Evolutionary conservation across 1,140 invertebrate genomes (phyloP).

Genomic region (Drosophila subobscura): DNA sequence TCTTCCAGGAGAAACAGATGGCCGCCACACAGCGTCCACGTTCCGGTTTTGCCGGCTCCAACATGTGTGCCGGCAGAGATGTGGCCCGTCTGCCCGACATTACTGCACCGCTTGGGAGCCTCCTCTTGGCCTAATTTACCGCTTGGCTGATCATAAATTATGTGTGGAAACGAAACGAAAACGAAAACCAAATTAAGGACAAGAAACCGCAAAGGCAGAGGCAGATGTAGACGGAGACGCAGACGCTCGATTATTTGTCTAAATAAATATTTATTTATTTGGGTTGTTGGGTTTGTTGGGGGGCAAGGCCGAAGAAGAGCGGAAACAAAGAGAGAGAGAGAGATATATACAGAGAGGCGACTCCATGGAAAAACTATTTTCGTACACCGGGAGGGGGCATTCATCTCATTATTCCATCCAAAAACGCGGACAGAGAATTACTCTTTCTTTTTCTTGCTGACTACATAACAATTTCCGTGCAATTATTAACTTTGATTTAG

Average conservation of each 20-base stretch:
- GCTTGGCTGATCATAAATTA: constrained; percentile 58
- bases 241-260: constrained; percentile 55
- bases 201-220: constrained; percentile 25
- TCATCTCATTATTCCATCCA: constrained; percentile 35
- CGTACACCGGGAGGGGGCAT: constrained; percentile 38
- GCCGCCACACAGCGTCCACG: constrained; percentile 84
- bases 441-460: constrained; percentile 17
- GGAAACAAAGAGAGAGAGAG: not conserved
- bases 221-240: constrained; percentile 2
- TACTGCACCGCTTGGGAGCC: constrained; percentile 11
- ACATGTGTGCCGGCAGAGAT: constrained; percentile 75
- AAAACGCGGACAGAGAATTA: constrained; percentile 24
- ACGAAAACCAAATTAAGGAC: constrained; percentile 44
- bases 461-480: constrained; percentile 46
- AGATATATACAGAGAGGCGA: constrained; percentile 9
- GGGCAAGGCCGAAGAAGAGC: constrained; percentile 50
- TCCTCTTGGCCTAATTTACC: constrained; percentile 49
- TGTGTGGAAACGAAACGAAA: constrained; percentile 36
- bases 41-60: constrained; percentile 70
- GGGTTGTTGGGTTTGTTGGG: constrained; percentile 17
- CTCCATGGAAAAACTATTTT: constrained; percentile 44
- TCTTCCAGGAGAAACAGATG: constrained; percentile 88
- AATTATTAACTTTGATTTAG: constrained; percentile 46
- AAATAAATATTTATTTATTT: constrained; percentile 80
- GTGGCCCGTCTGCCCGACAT: constrained; percentile 80